Evolutionary conservation across 1,140 invertebrate genomes (phyloP), one percentile per base, ranked within the genome.

Genomic region (Conopomorpha cramerella): DNA sequence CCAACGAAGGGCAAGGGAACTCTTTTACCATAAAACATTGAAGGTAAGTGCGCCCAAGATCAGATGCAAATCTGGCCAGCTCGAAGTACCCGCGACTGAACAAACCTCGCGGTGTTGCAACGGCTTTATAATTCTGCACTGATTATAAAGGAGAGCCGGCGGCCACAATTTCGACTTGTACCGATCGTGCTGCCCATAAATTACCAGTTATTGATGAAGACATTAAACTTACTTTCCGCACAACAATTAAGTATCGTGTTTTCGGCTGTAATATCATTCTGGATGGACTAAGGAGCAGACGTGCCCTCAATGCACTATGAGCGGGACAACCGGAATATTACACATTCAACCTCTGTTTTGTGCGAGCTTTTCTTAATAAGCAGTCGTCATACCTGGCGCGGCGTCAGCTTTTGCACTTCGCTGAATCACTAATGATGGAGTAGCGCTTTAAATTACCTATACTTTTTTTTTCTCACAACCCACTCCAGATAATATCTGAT

Each of bases 121-220:
- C 56, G 58, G 58, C 56, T 67, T 72, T 76, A 72, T 72, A 72
- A 76, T 76, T 70, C 61, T 65, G 62, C 55, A 63, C 63, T 76
- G 67, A 76, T 76, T 76, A 76, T 66, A 72, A 70, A 70, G 61
- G 64, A 61, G 58, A 60, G 67, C 70, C 70, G 70, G 63, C 70
- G 64, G 65, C 65, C 56, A 59, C 64, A 71, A 74, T 74, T 74
- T 74, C 58, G 63, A 66, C 70, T 70, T 70, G 67, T 66, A 66
- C 55, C 45, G 65, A 63, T 68, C 70, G 67, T 68, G 70, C 56
- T 52, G 58, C 58, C 64, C 65, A 74, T 74, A 74, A 74, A 72
- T 74, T 70, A 72, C 71, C 63, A 68, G 70, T 70, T 74, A 74
- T 74, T 72, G 65, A 74, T 74, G 67, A 72, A 74, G 70, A 74